Evolutionary conservation across 2,797 vertebrate species (phyloP).

Genomic region (Scarus forsteni): DNA sequence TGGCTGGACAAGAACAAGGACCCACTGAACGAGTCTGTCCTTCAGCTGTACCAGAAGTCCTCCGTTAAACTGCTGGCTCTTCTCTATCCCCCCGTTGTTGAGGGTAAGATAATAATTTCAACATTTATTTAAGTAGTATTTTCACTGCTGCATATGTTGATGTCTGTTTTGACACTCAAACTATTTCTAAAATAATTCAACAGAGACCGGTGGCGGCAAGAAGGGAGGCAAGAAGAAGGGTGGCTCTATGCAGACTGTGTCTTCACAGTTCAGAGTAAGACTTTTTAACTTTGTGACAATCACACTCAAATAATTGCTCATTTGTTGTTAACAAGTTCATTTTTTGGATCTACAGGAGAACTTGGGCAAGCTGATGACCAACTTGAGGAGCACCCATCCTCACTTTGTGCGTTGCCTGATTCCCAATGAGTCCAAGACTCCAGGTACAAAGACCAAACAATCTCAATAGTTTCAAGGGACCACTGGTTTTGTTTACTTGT

Average conservation of each 20-base stretch:
- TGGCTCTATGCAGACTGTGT: constrained; percentile 93
- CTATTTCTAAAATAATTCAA: not conserved
- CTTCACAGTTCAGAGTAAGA: constrained; percentile 89
- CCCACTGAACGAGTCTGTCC: constrained; percentile 90
- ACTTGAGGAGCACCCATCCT: constrained; percentile 89
- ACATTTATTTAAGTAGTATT: no score
- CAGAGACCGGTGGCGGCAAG: constrained; percentile 74
- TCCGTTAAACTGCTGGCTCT: constrained; percentile 82
- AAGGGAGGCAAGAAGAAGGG: constrained; percentile 92
- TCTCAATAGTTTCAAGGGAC: not conserved
- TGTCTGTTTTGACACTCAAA: no score
- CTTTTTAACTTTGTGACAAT: not conserved
- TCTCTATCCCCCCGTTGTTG: constrained; percentile 83
- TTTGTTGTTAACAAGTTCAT: not conserved
- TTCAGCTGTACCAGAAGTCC: constrained; percentile 90
- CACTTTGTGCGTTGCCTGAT: constrained; percentile 94
- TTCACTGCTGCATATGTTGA: not conserved
- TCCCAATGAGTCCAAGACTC: constrained; percentile 93
- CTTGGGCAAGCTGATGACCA: constrained; percentile 92
- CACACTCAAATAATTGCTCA: not conserved
- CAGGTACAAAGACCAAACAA: constrained; percentile 79
- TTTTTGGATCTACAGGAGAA: constrained; percentile 85
- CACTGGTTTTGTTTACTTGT: not conserved
- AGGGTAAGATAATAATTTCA: constrained; percentile 63
- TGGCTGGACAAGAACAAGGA: constrained; percentile 97